Percentiles rank a stretch among this genome's conserved stretches.
Evolutionary conservation across 1,140 invertebrate genomes (phyloP).

Genomic region (Diachasmimorpha longicaudata): DNA sequence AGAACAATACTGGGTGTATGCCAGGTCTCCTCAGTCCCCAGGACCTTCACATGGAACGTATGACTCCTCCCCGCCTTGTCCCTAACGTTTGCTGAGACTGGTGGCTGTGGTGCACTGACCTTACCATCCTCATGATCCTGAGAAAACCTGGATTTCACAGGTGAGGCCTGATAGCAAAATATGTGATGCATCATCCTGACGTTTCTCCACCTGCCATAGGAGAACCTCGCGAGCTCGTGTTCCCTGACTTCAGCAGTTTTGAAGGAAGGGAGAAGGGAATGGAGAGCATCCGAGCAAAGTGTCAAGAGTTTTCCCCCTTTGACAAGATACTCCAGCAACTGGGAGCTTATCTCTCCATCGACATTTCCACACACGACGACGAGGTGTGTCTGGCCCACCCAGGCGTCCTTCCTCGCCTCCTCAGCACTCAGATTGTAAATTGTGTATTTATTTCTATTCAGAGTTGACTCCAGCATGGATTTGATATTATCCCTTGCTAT

Average conservation of each 20-base stretch:
- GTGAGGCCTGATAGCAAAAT: conserved; percentile 85
- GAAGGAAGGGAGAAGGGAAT: conserved; percentile 78
- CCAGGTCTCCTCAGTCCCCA: conserved; percentile 85
- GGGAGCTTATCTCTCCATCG: conserved; percentile 67
- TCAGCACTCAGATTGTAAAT: conserved; percentile 74
- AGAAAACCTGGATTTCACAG: conserved; percentile 78
- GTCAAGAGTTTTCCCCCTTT: conserved; percentile 79
- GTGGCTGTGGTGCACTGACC: conserved; percentile 59
- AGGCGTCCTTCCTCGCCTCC: conserved; percentile 68
- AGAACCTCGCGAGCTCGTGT: conserved; percentile 81
- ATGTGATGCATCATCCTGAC: conserved; percentile 86
- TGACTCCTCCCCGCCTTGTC: conserved; percentile 73
- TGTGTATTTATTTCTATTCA: conserved; percentile 78
- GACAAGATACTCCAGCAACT: conserved; percentile 76
- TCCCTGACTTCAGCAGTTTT: conserved; percentile 83
- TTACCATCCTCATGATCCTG: conserved; percentile 68
- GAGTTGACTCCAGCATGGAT: conserved; percentile 69
- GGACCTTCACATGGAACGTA: conserved; percentile 74
- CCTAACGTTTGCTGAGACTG: conserved; percentile 64
- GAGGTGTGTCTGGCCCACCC: conserved; percentile 75
- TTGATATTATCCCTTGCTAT: conserved; percentile 75
- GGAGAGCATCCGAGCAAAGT: conserved; percentile 81
- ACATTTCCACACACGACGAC: conserved; percentile 81
- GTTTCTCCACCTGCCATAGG: conserved; percentile 81
- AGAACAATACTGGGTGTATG: conserved; percentile 81